Conservation (phyloP, 23 tunicate genomes). For the Oikopleura vanhoeffeni region DNA sequence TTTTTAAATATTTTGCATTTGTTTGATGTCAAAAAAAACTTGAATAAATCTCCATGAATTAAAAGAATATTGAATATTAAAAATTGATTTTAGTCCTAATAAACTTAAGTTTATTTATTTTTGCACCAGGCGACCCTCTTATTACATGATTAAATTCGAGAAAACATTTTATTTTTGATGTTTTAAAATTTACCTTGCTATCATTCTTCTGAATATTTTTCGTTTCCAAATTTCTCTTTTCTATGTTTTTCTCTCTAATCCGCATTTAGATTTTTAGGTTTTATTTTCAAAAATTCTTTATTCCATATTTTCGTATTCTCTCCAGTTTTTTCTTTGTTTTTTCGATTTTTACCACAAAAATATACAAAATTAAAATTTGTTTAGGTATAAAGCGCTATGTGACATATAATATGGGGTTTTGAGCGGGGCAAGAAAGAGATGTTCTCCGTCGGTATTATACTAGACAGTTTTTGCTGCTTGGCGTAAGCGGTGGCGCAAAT, state of each 20-base stretch:
- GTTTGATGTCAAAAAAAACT: no score
- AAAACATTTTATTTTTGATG: background rate
- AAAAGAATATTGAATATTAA: no score
- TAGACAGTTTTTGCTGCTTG: background rate
- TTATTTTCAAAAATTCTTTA: background rate
- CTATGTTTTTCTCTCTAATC: background rate
- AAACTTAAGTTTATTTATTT: no score
- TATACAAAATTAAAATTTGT: background rate
- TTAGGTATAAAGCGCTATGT: background rate
- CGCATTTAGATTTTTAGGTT: background rate
- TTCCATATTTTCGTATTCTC: background rate
- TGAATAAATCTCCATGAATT: no score
- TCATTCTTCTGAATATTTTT: background rate
- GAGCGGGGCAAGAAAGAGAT: background rate
- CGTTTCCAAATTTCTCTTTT: background rate
- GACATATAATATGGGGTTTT: constrained; percentile 1
- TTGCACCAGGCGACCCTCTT: no score
- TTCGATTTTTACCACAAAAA: background rate
- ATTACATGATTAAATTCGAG: no score
- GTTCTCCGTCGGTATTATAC: background rate
- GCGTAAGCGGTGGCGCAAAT: background rate
- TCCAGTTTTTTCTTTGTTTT: background rate
- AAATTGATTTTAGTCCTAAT: no score
- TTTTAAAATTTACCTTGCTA: background rate
- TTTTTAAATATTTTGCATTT: no score